A percentile compares a stretch with the other conserved stretches of the same genome.
Conservation (phyloP, 2,113 vertebrate genomes). For the Hassar affinis region DNA sequence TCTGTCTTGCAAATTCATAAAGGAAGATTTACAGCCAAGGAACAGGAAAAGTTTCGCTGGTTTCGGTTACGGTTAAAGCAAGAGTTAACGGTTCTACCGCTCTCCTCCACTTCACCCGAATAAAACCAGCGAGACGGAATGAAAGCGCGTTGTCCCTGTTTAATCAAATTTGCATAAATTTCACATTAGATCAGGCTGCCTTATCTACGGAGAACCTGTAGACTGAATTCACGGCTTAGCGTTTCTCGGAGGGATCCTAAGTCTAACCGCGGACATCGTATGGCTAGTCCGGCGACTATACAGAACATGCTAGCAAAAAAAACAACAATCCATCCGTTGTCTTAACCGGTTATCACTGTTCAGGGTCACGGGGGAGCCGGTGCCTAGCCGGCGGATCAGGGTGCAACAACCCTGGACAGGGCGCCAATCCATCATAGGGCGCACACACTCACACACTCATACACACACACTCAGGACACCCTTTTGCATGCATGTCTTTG, state of each 20-base stretch:
- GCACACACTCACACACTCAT: no score
- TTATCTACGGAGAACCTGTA: not conserved
- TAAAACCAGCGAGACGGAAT: not conserved
- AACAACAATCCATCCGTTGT: no score
- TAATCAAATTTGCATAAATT: not conserved
- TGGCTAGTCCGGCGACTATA: not conserved
- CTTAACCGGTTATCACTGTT: no score
- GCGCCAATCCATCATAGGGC: no score
- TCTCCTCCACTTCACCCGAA: not conserved
- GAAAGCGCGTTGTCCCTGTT: not conserved
- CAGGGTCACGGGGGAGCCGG: no score
- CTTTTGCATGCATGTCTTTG: no score
- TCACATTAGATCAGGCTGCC: not conserved
- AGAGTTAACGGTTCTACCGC: not conserved
- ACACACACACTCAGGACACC: no score
- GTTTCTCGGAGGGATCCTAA: not conserved
- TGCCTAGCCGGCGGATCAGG: no score
- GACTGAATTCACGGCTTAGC: not conserved
- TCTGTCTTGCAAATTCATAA: not conserved
- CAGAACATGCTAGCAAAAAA: not conserved
- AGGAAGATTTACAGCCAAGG: not conserved
- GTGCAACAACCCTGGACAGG: no score
- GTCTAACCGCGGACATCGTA: not conserved
- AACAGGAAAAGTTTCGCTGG: not conserved
- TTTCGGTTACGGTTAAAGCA: not conserved